Conservation (phyloP, 1,140 invertebrate species). For the Mylabris phalerata region DNA sequence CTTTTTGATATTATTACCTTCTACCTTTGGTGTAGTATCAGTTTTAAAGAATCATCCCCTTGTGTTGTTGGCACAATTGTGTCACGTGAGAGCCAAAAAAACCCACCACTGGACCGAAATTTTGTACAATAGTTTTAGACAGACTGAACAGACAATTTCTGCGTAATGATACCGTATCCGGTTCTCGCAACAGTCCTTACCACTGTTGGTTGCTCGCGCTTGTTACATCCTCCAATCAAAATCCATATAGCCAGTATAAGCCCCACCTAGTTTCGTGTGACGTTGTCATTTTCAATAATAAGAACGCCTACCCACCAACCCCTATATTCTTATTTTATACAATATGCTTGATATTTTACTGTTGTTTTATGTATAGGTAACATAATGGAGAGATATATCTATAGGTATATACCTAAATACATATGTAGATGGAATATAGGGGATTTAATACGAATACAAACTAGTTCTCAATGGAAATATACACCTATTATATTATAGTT, state of each 20-base stretch:
- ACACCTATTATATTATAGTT: slow-evolving; percentile 31
- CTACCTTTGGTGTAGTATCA: too few relatives aligned
- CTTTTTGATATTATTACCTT: too few relatives aligned
- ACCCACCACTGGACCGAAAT: slow-evolving; percentile 1
- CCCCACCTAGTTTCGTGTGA: slow-evolving; percentile 23
- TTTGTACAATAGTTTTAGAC: slow-evolving; percentile 3
- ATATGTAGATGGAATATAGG: slow-evolving; percentile 22
- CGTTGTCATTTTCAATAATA: slow-evolving; percentile 13
- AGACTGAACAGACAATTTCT: slow-evolving; percentile 24
- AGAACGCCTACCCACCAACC: slow-evolving; percentile 23
- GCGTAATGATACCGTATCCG: slow-evolving; percentile 31
- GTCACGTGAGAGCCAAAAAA: not conserved
- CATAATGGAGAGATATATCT: too few relatives aligned
- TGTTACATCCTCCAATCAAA: slow-evolving; percentile 31
- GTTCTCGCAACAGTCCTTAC: slow-evolving; percentile 33
- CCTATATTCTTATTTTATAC: slow-evolving; percentile 15
- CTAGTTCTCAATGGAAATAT: slow-evolving; percentile 39
- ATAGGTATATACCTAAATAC: too few relatives aligned
- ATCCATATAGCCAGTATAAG: not conserved
- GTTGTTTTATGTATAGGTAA: slow-evolving; percentile 31
- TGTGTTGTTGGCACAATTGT: too few relatives aligned
- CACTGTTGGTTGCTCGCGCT: slow-evolving; percentile 35
- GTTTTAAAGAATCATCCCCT: too few relatives aligned
- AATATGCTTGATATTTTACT: slow-evolving; percentile 32
- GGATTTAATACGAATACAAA: slow-evolving; percentile 41